phyloP scores from a whole-genome alignment of 2,797 vertebrate species.

The Lepilemur ruficaudatus region DNA sequence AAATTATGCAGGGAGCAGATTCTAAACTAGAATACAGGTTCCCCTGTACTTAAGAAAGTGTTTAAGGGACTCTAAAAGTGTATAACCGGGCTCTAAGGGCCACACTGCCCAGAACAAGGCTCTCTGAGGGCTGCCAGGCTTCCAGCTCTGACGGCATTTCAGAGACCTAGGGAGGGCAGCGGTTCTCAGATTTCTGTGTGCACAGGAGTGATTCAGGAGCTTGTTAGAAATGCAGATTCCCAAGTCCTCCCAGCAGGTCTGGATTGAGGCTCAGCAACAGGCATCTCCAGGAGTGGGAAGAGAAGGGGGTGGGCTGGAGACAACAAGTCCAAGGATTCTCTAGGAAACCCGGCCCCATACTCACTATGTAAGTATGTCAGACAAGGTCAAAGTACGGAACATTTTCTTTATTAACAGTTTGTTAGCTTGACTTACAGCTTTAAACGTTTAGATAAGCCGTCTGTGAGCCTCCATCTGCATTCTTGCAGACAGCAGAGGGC shows the following conservation, averaged over 20 bases:
- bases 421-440: neutral
- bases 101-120: neutral
- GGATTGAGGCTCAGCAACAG: neutral
- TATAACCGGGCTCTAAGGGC: accelerated
- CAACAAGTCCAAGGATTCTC: neutral
- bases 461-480: neutral
- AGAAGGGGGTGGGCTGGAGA: neutral
- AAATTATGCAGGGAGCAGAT: constrained; percentile 11
- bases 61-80: neutral
- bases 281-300: neutral
- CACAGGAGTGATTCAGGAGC: neutral
- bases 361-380: neutral
- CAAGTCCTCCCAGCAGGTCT: neutral
- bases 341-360: neutral
- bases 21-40: neutral
- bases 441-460: neutral
- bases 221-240: neutral
- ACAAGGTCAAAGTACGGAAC: neutral
- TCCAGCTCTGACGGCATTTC: neutral
- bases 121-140: neutral
- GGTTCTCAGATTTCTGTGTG: neutral
- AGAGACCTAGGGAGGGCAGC: neutral
- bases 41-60: neutral
- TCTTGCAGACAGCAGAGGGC: neutral
- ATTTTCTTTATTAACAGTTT: neutral